phyloP scores from a whole-genome alignment of 2,113 vertebrate genomes.

The Progne subis region DNA sequence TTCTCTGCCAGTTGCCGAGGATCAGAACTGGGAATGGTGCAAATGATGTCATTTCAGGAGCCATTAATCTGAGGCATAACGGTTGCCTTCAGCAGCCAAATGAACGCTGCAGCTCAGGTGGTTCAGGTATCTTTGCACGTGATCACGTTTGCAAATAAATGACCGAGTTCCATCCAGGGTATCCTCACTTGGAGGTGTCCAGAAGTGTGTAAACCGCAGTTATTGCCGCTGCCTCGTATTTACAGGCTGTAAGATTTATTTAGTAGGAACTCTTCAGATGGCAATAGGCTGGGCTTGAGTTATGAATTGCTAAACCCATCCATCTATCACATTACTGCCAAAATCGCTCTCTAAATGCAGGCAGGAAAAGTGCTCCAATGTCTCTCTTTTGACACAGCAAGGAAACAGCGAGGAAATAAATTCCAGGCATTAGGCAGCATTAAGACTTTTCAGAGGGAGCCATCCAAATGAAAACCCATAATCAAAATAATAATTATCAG shows the following conservation, averaged over 20 bases:
- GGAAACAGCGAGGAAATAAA: constrained; percentile 23
- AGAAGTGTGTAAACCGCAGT: not conserved
- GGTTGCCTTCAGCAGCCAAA: constrained; percentile 44
- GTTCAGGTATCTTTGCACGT: constrained; percentile 38
- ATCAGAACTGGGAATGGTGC: constrained; percentile 18
- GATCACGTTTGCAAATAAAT: constrained; percentile 11
- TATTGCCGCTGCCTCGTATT: not conserved
- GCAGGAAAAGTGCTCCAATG: not conserved
- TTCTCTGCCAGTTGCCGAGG: constrained; percentile 7
- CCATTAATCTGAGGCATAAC: constrained; percentile 39
- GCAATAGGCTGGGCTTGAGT: constrained; percentile 15
- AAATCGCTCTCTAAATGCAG: constrained; percentile 35
- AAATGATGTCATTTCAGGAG: constrained; percentile 39
- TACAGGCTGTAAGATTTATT: constrained; percentile 42
- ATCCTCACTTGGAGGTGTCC: not conserved
- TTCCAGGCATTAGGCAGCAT: not conserved
- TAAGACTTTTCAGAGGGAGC: constrained; percentile 25
- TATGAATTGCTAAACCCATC: constrained; percentile 6
- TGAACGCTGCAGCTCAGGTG: constrained; percentile 6
- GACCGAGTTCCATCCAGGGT: not conserved
- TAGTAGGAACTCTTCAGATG: not conserved
- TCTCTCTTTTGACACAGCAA: not conserved
- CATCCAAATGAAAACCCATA: constrained; percentile 29
- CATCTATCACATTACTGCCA: not conserved
- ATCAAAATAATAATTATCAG: constrained; percentile 53